phyloP scores from a whole-genome alignment of 1,140 invertebrate species.

The Drosophila dunni region DNA sequence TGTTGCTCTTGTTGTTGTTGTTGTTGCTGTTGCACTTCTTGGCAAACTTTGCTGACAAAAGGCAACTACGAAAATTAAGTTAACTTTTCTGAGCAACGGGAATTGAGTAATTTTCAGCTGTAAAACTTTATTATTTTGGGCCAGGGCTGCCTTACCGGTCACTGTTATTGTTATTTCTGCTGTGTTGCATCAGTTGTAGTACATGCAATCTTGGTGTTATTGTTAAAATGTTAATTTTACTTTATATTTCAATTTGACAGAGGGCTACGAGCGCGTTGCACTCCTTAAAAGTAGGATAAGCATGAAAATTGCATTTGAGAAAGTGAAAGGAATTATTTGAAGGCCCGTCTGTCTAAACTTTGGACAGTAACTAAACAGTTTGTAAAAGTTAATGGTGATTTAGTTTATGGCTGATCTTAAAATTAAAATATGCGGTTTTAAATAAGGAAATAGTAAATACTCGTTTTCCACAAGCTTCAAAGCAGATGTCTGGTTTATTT shows the following conservation, averaged over 20 bases:
- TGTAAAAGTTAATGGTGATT: not conserved
- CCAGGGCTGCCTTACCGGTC: conserved; percentile 32
- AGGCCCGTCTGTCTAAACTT: too few species aligned
- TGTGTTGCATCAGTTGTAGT: conserved; percentile 64
- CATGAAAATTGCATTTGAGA: not conserved
- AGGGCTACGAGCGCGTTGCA: not conserved
- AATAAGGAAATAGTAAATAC: too few species aligned
- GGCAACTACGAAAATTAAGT: conserved; percentile 78
- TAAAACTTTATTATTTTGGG: conserved; percentile 78
- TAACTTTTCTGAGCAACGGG: conserved; percentile 77
- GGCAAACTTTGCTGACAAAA: conserved; percentile 64
- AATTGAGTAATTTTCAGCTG: conserved; percentile 80
- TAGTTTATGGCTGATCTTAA: not conserved
- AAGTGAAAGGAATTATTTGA: not conserved
- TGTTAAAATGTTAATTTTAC: conserved; percentile 78
- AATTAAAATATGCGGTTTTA: too few species aligned
- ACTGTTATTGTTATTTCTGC: conserved; percentile 46
- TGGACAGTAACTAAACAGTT: not conserved
- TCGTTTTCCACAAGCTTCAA: too few species aligned
- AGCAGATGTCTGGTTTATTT: too few species aligned
- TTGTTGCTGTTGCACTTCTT: conserved; percentile 54
- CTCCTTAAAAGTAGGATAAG: not conserved
- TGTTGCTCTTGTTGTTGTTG: conserved; percentile 24
- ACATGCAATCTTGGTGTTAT: conserved; percentile 74
- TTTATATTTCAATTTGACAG: conserved; percentile 6